These are phyloP conservation scores for Achroia grisella DNA, from an alignment of 1,140 invertebrate genomes.

Conservation along the genomic window DNA sequence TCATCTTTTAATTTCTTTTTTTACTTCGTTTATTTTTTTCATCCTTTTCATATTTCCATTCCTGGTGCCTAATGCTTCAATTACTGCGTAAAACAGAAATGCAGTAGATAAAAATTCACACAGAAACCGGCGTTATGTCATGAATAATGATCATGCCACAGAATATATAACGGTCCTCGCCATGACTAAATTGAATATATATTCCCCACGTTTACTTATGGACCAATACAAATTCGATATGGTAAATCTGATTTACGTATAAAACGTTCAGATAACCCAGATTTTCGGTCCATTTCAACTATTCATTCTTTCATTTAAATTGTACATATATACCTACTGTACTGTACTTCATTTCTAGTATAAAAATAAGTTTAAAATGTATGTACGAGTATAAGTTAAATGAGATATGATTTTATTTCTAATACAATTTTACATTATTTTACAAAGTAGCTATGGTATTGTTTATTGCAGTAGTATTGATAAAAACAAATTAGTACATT, in stretches of 20 bases:
- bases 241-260: constrained; percentile 7
- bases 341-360: too few species aligned
- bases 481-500: too few species aligned
- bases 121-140: constrained; percentile 13
- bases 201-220: constrained; percentile 6
- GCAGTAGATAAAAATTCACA: constrained; percentile 21
- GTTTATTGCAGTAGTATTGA: too few species aligned
- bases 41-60: constrained; percentile 29
- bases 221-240: constrained; percentile 6
- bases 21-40: constrained; percentile 35
- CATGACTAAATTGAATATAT: constrained; percentile 8
- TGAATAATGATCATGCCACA: constrained; percentile 9
- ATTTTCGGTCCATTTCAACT: neutral
- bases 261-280: constrained; percentile 3
- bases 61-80: constrained; percentile 28
- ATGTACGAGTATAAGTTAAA: too few species aligned
- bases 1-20: constrained; percentile 51
- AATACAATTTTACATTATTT: too few species aligned
- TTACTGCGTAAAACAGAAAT: constrained; percentile 20
- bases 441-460: too few species aligned
- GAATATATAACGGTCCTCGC: constrained; percentile 1
- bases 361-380: too few species aligned
- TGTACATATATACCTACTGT: too few species aligned
- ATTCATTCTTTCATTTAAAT: neutral
- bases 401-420: too few species aligned